phyloP scores from a whole-genome alignment of 2,888 invertebrate species.

The Pristionchus maxplancki region DNA sequence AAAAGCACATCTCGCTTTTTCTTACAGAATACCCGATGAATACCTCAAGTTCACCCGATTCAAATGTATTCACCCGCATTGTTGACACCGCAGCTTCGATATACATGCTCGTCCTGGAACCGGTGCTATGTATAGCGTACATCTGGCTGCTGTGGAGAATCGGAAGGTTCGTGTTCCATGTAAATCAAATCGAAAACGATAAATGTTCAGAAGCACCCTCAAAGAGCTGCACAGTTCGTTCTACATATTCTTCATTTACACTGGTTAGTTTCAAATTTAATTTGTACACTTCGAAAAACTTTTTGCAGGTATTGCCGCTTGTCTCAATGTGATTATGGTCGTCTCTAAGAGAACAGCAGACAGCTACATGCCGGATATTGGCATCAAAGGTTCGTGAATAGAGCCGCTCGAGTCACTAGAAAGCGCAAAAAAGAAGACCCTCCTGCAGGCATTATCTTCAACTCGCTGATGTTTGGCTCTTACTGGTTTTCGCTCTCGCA shows the following conservation, averaged over 20 bases:
- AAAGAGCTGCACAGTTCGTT: not conserved
- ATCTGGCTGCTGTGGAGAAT: not conserved
- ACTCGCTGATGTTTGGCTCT: not conserved
- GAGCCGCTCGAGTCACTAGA: too few species aligned
- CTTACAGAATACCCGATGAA: too few species aligned
- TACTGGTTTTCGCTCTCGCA: conserved; percentile 9
- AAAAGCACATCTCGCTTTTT: too few species aligned
- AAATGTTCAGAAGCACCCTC: not conserved
- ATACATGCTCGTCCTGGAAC: not conserved
- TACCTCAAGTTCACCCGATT: not conserved
- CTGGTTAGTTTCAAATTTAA: not conserved
- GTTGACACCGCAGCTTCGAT: not conserved
- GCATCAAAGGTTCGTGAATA: not conserved
- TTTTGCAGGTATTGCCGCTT: not conserved
- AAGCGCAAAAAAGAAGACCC: too few species aligned
- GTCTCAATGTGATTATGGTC: not conserved
- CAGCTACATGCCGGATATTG: not conserved
- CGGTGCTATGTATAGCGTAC: not conserved
- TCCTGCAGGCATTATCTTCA: not conserved
- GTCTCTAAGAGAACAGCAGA: not conserved
- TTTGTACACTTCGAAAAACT: not conserved
- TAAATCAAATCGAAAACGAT: not conserved
- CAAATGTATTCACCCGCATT: not conserved
- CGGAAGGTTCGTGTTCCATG: not conserved
- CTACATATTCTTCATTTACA: not conserved